Evolutionary conservation across 2,888 invertebrate species (phyloP).

Genomic region (Bursaphelenchus okinawaensis): DNA sequence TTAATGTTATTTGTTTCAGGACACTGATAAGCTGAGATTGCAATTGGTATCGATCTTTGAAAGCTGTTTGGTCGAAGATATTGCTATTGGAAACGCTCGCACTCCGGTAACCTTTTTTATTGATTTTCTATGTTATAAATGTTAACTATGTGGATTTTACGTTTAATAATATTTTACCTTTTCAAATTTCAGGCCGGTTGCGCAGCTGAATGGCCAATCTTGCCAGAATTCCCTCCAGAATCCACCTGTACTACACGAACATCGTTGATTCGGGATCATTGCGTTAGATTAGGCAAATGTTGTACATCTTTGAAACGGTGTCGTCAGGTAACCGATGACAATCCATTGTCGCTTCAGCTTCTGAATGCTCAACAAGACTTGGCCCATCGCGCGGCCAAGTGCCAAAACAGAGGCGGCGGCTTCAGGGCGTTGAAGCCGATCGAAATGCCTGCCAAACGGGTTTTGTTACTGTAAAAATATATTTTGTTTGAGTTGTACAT

Average conservation of each 20-base stretch:
- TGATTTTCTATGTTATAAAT: too few relatives aligned
- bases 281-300: slow-evolving; percentile 24
- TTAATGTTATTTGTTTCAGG: slow-evolving; percentile 10
- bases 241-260: slow-evolving; percentile 11
- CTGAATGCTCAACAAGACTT: slow-evolving; percentile 7
- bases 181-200: slow-evolving; percentile 13
- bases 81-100: slow-evolving; percentile 12
- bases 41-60: slow-evolving; percentile 17
- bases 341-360: slow-evolving; percentile 13
- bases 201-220: slow-evolving; percentile 24
- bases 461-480: not conserved
- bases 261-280: slow-evolving; percentile 25
- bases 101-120: slow-evolving; percentile 6
- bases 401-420: slow-evolving; percentile 12
- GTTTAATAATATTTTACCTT: slow-evolving; percentile 12
- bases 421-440: not conserved
- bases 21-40: slow-evolving; percentile 13
- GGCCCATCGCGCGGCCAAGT: slow-evolving; percentile 8
- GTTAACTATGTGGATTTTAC: too few relatives aligned
- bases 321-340: slow-evolving; percentile 2
- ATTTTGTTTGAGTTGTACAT: too few relatives aligned
- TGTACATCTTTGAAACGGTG: slow-evolving; percentile 22
- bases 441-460: not conserved
- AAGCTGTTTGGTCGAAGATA: slow-evolving; percentile 21
- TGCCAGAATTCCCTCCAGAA: slow-evolving; percentile 19